Evolutionary conservation across 1,140 invertebrate genomes (phyloP), one percentile per base, ranked within the genome.

Genomic region (Sitophilus oryzae): DNA sequence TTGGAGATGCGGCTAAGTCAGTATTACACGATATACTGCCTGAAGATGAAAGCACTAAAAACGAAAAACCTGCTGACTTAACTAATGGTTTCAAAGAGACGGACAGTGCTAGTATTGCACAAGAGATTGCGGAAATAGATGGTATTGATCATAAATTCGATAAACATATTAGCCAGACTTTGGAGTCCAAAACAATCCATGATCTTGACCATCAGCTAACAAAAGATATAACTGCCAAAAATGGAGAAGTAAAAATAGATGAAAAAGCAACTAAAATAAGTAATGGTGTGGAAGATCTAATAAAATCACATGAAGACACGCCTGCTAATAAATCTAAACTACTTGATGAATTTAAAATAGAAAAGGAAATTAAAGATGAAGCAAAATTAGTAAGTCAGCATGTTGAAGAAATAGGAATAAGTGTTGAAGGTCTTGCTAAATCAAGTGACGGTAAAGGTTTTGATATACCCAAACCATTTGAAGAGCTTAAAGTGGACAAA

Each of bases 361-460:
- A 14, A 9, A 22, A 44, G 14, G 42, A 44, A 19, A 30, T 30
- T 30, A 30, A 30, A 30, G 25, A 30, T 30, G 11, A 30, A 11
- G 25, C 25, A 30, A 30, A 30, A 11, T 30, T 30, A 11, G 48
- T 61, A 5, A 52, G 56, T 48, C 23, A 62, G 48, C 18, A 53
- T 43, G 46, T 47, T 5, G 14, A 43, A 21, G 40, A 59, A 16
- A 20, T 56, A 19, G 47, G 47, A 43, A 22, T 56, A 9, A 52
- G 23, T 18, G 48, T 45, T 25, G 43, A 61, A 16, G 40, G 43
- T 10, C 37, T 61, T 19, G 30, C 45, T 21, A 46, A 57, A 38
- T 48, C 61, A 41, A 23, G 59, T 10, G 20, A 59, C 48, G 52
- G 52, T n/a, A 43, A 56, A 3, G 25, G 41, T 22, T 61, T 63